A percentile compares a stretch with the other conserved stretches of the same genome.
Conservation (phyloP, 2,113 vertebrate genomes). For the Thymallus thymallus region DNA sequence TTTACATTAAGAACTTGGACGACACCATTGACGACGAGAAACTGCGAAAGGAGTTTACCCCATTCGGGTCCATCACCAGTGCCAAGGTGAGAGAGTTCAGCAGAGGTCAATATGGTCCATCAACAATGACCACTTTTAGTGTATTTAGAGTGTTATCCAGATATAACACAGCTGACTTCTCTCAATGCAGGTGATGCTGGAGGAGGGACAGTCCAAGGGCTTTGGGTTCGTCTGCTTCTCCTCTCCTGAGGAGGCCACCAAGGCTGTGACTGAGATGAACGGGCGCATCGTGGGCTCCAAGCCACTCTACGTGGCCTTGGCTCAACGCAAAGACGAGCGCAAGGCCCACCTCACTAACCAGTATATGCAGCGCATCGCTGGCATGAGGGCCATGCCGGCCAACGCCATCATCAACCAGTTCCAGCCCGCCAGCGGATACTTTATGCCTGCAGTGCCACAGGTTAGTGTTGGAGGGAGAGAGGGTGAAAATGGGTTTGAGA, state of each 20-base stretch:
- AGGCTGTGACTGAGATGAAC: slow-evolving; percentile 98
- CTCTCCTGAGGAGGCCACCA: slow-evolving; percentile 97
- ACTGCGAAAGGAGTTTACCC: slow-evolving; percentile 94
- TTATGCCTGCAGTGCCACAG: slow-evolving; percentile 97
- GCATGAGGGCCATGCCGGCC: slow-evolving; percentile 95
- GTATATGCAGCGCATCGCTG: slow-evolving; percentile 98
- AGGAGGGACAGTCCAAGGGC: slow-evolving; percentile 97
- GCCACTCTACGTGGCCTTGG: slow-evolving; percentile 92
- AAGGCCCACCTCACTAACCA: slow-evolving; percentile 98
- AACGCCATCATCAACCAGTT: slow-evolving; percentile 98
- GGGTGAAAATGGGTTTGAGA: background rate
- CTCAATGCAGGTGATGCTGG: slow-evolving; percentile 89
- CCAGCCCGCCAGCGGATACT: slow-evolving; percentile 95
- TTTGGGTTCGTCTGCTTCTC: slow-evolving; percentile 99
- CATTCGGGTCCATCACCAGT: slow-evolving; percentile 97
- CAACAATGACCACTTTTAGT: background rate
- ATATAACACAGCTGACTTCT: background rate
- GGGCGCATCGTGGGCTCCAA: slow-evolving; percentile 97
- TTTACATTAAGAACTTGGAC: slow-evolving; percentile 98
- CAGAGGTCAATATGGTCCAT: background rate
- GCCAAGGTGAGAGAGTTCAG: slow-evolving; percentile 82
- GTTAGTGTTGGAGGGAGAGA: slow-evolving; percentile 62
- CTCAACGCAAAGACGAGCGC: slow-evolving; percentile 95
- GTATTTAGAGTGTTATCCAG: background rate
- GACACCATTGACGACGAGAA: slow-evolving; percentile 99